Evolutionary conservation across 2,113 vertebrate species (phyloP).

Genomic region (Antechinus flavipes): DNA sequence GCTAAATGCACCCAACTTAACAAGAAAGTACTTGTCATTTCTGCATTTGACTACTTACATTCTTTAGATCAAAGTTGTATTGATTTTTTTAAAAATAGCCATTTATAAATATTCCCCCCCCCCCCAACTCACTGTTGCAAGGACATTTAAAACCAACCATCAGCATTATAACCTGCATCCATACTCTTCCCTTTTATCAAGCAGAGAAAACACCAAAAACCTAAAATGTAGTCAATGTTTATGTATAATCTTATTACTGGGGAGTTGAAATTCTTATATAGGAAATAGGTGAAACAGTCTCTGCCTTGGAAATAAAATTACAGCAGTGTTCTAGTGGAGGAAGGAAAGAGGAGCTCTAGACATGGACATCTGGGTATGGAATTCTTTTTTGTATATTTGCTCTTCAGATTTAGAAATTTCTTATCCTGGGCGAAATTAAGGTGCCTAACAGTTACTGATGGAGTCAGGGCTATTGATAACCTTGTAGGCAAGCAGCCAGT

Average conservation of each 20-base stretch:
- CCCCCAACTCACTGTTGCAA: neutral
- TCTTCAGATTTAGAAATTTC: neutral
- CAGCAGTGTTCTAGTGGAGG: neutral
- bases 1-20: neutral
- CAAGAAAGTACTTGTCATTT: neutral
- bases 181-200: neutral
- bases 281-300: neutral
- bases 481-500: neutral
- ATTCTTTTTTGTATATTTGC: neutral
- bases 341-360: neutral
- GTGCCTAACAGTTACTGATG: neutral
- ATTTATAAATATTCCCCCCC: neutral
- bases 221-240: neutral
- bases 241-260: neutral
- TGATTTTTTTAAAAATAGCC: neutral
- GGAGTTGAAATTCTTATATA: neutral
- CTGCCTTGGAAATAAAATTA: neutral
- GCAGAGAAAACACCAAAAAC: neutral
- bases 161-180: neutral
- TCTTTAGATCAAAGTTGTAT: neutral
- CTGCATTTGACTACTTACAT: neutral
- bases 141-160: neutral
- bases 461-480: neutral
- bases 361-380: neutral
- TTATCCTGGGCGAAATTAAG: neutral